phyloP scores from a whole-genome alignment of 2,113 vertebrate genomes.

The cattle (Bos taurus) region ARS-UCD2.0 NC_037351.1:45011001-45011500 shows the following conservation, averaged over 20 bases:
- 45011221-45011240: background rate
- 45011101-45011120: background rate
- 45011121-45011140: background rate
- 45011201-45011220: background rate
- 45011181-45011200: background rate
- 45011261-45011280: background rate
- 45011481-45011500: background rate
- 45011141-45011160: background rate
- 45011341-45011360: background rate
- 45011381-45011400: background rate
- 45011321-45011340: background rate
- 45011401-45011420: background rate
- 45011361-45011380: background rate
- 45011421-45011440: background rate
- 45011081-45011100: background rate
- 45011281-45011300: background rate
- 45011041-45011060: background rate
- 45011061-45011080: background rate
- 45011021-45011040: background rate
- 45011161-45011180: background rate
- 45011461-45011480: background rate
- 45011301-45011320: accelerated
- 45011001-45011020: background rate
- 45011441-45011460: background rate
- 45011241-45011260: background rate